A percentile compares a stretch with the other conserved stretches of the same genome.
phyloP scores from a whole-genome alignment of 2,797 vertebrate genomes.

The Macrochelys suwanniensis region DNA sequence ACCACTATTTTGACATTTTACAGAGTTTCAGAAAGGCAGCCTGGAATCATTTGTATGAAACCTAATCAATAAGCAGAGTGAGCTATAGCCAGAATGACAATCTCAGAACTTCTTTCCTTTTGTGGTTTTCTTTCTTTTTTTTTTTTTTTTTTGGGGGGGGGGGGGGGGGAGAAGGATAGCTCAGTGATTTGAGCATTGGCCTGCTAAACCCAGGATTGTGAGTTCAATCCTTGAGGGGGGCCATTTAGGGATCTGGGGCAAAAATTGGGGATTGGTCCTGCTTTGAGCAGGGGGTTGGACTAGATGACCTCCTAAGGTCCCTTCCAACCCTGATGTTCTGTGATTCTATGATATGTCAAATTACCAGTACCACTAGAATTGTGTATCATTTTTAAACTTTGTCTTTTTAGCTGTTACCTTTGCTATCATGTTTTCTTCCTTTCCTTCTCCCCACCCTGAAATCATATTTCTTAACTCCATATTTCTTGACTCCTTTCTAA shows the following conservation, averaged over 20 bases:
- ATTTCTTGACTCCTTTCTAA: constrained; percentile 53
- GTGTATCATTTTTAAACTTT: background rate
- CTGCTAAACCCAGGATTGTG: no score
- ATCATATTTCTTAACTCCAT: constrained; percentile 58
- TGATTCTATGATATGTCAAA: constrained; percentile 49
- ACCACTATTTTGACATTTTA: constrained; percentile 3
- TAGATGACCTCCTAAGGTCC: no score
- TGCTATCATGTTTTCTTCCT: background rate
- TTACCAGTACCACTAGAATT: background rate
- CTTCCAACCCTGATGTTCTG: no score
- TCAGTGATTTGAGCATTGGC: no score
- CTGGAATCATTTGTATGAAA: background rate
- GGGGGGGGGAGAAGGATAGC: no score
- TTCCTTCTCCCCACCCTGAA: background rate
- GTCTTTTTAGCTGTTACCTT: constrained; percentile 39
- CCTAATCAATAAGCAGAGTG: constrained; percentile 46
- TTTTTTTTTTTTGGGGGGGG: no score
- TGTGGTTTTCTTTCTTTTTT: no score
- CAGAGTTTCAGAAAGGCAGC: constrained; percentile 8
- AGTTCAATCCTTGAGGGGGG: no score
- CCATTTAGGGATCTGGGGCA: no score
- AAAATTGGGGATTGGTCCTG: no score
- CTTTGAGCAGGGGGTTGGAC: no score
- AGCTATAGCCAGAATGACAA: background rate
- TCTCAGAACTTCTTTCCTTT: background rate